phyloP scores from a whole-genome alignment of 1,140 invertebrate species.

The Diorhabda elongata region DNA sequence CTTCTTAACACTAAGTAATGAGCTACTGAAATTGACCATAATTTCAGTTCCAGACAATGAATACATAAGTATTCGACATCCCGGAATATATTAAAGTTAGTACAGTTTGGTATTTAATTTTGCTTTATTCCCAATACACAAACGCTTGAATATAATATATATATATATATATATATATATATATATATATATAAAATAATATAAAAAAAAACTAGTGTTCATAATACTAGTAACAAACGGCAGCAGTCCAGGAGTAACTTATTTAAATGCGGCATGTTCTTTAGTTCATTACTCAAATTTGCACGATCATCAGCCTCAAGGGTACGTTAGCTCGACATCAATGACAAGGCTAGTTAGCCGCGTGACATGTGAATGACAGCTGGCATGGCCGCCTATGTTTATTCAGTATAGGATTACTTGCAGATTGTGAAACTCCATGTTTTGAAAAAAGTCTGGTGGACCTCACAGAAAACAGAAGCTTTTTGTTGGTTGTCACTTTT shows the following conservation, averaged over 20 bases:
- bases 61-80: too few species aligned
- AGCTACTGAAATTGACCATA: too few species aligned
- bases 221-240: not conserved
- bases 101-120: too few species aligned
- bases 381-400: constrained; percentile 41
- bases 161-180: too few species aligned
- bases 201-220: too few species aligned
- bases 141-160: too few species aligned
- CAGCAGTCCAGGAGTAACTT: not conserved
- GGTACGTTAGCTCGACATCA: constrained; percentile 29
- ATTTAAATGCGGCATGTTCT: constrained; percentile 20
- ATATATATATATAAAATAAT: too few species aligned
- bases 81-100: too few species aligned
- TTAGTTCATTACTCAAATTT: constrained; percentile 43
- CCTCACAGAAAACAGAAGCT: constrained; percentile 19
- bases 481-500: not conserved
- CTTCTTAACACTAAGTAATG: too few species aligned
- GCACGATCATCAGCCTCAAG: constrained; percentile 38
- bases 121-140: too few species aligned
- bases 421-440: constrained; percentile 27
- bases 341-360: constrained; percentile 39
- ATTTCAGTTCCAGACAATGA: too few species aligned
- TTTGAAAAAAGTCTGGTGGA: constrained; percentile 1
- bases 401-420: constrained; percentile 36
- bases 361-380: constrained; percentile 41